phyloP scores from a whole-genome alignment of 2,888 invertebrate species.

The Chirona hameri region DNA sequence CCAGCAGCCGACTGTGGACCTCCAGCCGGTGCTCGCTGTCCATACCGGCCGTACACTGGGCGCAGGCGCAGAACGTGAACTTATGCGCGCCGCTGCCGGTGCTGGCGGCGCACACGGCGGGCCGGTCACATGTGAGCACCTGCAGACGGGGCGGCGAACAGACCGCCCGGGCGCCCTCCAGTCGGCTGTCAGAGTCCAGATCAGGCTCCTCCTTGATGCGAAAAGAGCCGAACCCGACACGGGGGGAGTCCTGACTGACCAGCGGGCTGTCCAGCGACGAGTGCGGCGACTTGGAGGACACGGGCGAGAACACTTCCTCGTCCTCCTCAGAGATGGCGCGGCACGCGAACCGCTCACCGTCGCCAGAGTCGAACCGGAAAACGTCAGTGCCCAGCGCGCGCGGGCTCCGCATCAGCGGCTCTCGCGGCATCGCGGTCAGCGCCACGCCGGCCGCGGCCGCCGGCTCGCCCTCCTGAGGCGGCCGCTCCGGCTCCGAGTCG shows the following conservation, averaged over 20 bases:
- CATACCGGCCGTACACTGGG: constrained; percentile 4
- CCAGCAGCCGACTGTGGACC: constrained; percentile 10
- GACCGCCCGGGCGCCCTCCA: constrained; percentile 3
- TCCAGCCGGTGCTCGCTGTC: constrained; percentile 12
- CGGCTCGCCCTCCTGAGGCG: constrained; percentile 23
- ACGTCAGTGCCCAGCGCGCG: constrained; percentile 47
- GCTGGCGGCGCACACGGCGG: not conserved
- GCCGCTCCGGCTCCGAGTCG: constrained; percentile 1
- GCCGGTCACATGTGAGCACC: not conserved
- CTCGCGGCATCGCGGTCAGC: not conserved
- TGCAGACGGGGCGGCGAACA: constrained; percentile 4
- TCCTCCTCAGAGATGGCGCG: constrained; percentile 49
- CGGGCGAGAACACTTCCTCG: constrained; percentile 59
- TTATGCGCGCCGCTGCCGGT: not conserved
- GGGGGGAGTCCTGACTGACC: constrained; percentile 33
- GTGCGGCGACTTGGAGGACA: constrained; percentile 46
- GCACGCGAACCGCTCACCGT: constrained; percentile 45
- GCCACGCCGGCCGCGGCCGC: constrained; percentile 6
- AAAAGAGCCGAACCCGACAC: constrained; percentile 52
- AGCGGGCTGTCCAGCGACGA: constrained; percentile 25
- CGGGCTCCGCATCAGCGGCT: constrained; percentile 32
- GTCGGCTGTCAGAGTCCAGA: constrained; percentile 46
- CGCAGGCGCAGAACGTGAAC: constrained; percentile 12
- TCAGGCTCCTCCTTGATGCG: constrained; percentile 52
- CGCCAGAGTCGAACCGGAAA: constrained; percentile 54